Conservation (phyloP, 1,140 invertebrate genomes). For the Heliconius hermathena region DNA sequence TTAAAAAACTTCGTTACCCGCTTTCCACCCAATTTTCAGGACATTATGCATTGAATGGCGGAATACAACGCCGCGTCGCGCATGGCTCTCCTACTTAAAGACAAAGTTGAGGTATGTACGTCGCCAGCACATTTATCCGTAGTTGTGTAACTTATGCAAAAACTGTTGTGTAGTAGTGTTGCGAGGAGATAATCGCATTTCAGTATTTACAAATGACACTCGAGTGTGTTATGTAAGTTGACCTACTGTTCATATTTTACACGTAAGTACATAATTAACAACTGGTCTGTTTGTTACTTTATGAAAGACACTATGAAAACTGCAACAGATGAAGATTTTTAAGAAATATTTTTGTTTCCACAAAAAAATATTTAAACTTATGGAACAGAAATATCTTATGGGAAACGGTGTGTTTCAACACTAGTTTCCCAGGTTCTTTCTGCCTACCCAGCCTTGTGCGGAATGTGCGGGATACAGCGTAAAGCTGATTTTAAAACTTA, state of each 20-base stretch:
- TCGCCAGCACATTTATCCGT: neutral
- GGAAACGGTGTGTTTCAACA: too few relatives aligned
- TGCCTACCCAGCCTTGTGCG: neutral
- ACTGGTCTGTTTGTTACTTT: neutral
- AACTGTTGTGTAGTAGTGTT: neutral
- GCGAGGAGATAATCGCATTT: slow-evolving; percentile 2
- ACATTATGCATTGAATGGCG: too few relatives aligned
- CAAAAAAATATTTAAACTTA: too few relatives aligned
- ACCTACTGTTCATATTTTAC: neutral
- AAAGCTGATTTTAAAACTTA: too few relatives aligned
- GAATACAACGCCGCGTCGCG: too few relatives aligned
- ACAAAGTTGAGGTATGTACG: neutral
- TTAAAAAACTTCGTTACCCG: too few relatives aligned
- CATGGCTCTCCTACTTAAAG: neutral
- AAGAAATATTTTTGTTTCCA: too few relatives aligned
- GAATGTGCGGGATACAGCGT: too few relatives aligned
- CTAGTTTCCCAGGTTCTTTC: neutral
- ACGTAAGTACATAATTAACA: neutral
- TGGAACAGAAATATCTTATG: neutral
- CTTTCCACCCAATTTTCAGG: too few relatives aligned
- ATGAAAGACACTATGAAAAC: neutral
- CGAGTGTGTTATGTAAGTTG: slow-evolving; percentile 7
- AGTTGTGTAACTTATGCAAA: neutral
- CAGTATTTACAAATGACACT: slow-evolving; percentile 4
- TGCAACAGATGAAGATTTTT: too few relatives aligned